Evolutionary conservation across 2,888 invertebrate species (phyloP).

Genomic region (Plagodis pulveraria): DNA sequence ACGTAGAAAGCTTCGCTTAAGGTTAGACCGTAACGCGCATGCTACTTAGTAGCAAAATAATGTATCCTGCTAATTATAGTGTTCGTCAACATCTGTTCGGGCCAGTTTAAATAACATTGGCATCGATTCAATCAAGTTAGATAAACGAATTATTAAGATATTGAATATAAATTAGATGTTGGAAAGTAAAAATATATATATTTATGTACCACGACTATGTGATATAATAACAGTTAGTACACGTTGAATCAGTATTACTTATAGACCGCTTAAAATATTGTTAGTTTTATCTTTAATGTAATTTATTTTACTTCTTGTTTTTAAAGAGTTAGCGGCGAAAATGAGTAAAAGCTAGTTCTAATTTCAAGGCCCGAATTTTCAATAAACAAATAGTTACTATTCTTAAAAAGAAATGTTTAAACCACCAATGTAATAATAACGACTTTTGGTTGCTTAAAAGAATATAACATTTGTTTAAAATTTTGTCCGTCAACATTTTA

Average conservation of each 20-base stretch:
- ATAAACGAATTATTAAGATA: constrained; percentile 17
- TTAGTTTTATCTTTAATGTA: constrained; percentile 12
- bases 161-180: constrained; percentile 13
- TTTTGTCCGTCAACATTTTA: too few species aligned
- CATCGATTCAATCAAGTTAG: constrained; percentile 17
- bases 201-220: constrained; percentile 49
- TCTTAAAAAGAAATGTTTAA: too few species aligned
- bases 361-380: too few species aligned
- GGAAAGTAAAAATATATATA: constrained; percentile 21
- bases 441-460: too few species aligned
- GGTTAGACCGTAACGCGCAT: constrained; percentile 4
- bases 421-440: too few species aligned
- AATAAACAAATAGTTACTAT: too few species aligned
- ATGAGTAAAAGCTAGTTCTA: neutral
- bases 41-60: constrained; percentile 3
- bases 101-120: constrained; percentile 13
- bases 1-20: constrained; percentile 9
- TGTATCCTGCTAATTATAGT: neutral
- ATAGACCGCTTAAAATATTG: constrained; percentile 13
- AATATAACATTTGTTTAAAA: too few species aligned
- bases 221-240: constrained; percentile 35
- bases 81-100: neutral
- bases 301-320: neutral
- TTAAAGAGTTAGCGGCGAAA: too few species aligned
- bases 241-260: constrained; percentile 25